A percentile compares a stretch with the other conserved stretches of the same genome.
Evolutionary conservation across 2,888 invertebrate species (phyloP).

Genomic region (Choristoneura rosaceana): DNA sequence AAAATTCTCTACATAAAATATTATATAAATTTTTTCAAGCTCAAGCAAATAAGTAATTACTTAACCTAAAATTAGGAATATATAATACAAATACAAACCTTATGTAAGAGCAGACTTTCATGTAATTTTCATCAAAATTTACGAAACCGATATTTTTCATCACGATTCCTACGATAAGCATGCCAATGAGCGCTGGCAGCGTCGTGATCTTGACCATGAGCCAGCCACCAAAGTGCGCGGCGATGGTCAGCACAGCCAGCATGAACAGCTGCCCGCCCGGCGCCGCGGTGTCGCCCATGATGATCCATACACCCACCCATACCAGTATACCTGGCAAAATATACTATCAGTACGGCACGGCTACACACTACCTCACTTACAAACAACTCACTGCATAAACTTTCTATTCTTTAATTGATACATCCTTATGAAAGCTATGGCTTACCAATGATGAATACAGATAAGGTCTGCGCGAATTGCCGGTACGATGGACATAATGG

Average conservation of each 20-base stretch:
- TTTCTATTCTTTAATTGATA: constrained; percentile 12
- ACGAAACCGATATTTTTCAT: constrained; percentile 90
- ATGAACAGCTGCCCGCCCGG: constrained; percentile 94
- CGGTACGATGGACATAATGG: constrained; percentile 94
- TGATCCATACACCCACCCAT: constrained; percentile 91
- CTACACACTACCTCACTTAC: not conserved
- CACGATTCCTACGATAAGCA: constrained; percentile 93
- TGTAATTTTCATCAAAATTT: constrained; percentile 88
- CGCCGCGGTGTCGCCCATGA: constrained; percentile 91
- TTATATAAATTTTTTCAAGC: not conserved
- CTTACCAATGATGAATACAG: constrained; percentile 89
- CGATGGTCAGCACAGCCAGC: constrained; percentile 90
- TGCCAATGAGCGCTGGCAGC: constrained; percentile 93
- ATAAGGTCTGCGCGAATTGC: constrained; percentile 91
- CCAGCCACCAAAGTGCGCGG: constrained; percentile 94
- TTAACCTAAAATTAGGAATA: not conserved
- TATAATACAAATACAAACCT: constrained; percentile 77
- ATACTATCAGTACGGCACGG: constrained; percentile 20
- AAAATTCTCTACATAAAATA: not conserved
- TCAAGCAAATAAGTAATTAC: too few species aligned
- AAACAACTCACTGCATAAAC: constrained; percentile 16
- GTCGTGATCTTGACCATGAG: constrained; percentile 90
- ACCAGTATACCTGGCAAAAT: constrained; percentile 84
- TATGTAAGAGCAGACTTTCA: constrained; percentile 88
- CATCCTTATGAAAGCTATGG: not conserved